Conservation (phyloP, 2,888 invertebrate genomes). For the Rhingia rostrata region DNA sequence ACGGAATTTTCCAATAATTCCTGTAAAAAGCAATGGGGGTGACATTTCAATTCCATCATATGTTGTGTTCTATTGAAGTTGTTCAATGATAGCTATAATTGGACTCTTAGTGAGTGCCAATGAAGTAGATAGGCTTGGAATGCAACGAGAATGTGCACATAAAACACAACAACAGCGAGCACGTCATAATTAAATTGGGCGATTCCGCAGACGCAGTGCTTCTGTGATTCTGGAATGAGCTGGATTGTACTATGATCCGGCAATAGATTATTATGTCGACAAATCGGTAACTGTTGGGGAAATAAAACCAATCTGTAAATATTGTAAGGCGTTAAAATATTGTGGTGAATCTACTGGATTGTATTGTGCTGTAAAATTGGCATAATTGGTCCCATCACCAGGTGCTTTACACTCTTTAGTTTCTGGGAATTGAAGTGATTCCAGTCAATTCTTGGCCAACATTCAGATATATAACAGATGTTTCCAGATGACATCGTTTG, state of each 20-base stretch:
- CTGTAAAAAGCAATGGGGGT: no score
- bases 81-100: no score
- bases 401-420: conserved; percentile 27
- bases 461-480: background rate
- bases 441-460: background rate
- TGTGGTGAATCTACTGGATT: conserved; percentile 42
- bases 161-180: conserved; percentile 62
- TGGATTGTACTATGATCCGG: conserved; percentile 32
- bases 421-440: conserved; percentile 7
- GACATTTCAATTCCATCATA: no score
- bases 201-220: no score
- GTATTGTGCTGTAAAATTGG: conserved; percentile 66
- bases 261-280: conserved; percentile 18
- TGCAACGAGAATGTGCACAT: conserved; percentile 63
- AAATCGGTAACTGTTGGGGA: conserved; percentile 35
- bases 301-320: conserved; percentile 30
- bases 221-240: no score
- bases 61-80: no score
- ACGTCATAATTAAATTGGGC: conserved; percentile 50
- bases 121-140: conserved; percentile 61
- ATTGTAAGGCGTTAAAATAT: conserved; percentile 26
- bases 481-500: no score
- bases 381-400: conserved; percentile 53
- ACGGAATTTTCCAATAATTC: no score
- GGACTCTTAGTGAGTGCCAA: no score